Base-by-base conservation (phyloP, 2,888 invertebrate species). In the Eulithis prunata region DNA sequence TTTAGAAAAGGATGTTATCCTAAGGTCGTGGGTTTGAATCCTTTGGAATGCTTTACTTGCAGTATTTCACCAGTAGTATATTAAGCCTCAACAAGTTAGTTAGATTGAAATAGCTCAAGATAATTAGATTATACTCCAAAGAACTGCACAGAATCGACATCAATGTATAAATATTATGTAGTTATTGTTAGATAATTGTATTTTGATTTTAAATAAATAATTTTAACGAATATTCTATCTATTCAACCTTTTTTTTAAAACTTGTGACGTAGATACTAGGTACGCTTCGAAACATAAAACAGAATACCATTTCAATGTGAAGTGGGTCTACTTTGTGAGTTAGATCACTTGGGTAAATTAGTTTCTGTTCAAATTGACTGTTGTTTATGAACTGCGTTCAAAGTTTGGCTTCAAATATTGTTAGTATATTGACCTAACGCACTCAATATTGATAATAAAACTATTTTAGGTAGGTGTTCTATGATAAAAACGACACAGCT, bases 131-230 rank as follows among this genome's bases (percentile, higher is more conserved):
- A 21, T 21, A 21, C 21, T 21, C 2, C 21, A 21, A 21, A 21
- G 21, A 21, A 6, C 32, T 56, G 45, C 45, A 52, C 43, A 52
- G 13, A 43, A 59, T 52, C 32, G 28, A 45, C 59, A 32, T n/a
- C 13, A 41, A 59, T 59, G 59, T 52, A 53, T 53, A 13, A 14
- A 41, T 41, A 21, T 21, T 38, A 38, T 38, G 8, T 59, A 53
- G 59, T 32, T 59, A 59, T 59, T 59, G 52, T 59, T 59, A 59
- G 58, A 54, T 64, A 64, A 58, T 62, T 62, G 63, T 89, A 88
- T 62, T 84, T 87, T 82, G 81, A 86, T 86, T 86, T 21, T 86
- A 78, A 87, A 86, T 86, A 86, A 89, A 87, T 84, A 84, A 84
- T 84, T 86, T 83, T 83, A 21, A 21, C 21, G 21, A 21, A 21